A percentile compares a stretch with the other conserved stretches of the same genome.
Evolutionary conservation across 2,888 invertebrate species (phyloP).

Genomic region (Rotaria magnacalcarata): DNA sequence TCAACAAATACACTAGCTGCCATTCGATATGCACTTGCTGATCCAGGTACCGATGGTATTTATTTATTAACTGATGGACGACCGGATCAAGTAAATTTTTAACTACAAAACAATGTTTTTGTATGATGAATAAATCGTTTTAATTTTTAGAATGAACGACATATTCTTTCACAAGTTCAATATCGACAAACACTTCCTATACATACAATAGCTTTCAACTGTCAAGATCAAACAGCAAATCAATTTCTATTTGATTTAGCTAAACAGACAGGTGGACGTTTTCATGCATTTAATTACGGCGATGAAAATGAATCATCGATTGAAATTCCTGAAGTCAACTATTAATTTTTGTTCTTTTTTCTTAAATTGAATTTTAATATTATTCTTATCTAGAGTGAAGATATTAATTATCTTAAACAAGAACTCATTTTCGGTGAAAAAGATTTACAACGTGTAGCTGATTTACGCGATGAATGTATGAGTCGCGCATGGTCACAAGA

Average conservation of each 20-base stretch:
- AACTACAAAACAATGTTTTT: neutral
- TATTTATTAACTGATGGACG: constrained; percentile 59
- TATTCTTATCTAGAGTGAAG: constrained; percentile 54
- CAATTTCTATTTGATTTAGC: constrained; percentile 56
- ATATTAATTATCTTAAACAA: constrained; percentile 55
- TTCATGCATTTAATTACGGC: constrained; percentile 54
- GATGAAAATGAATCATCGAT: constrained; percentile 52
- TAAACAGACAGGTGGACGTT: constrained; percentile 56
- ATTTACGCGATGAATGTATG: constrained; percentile 57
- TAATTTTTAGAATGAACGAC: constrained; percentile 27
- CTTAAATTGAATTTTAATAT: neutral
- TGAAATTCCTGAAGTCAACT: constrained; percentile 53
- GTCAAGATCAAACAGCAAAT: constrained; percentile 58
- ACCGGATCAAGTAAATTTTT: constrained; percentile 55
- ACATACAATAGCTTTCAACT: constrained; percentile 60
- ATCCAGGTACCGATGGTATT: constrained; percentile 57
- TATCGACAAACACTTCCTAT: constrained; percentile 56
- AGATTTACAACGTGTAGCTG: constrained; percentile 53
- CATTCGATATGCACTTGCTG: constrained; percentile 55
- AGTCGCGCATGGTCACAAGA: constrained; percentile 49
- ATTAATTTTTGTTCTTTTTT: neutral
- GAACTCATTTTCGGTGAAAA: constrained; percentile 53
- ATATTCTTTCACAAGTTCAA: constrained; percentile 57
- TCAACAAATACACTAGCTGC: constrained; percentile 59
- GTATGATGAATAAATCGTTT: too few species aligned